Conservation (phyloP, 2,888 invertebrate genomes). For the Hedya salicella region DNA sequence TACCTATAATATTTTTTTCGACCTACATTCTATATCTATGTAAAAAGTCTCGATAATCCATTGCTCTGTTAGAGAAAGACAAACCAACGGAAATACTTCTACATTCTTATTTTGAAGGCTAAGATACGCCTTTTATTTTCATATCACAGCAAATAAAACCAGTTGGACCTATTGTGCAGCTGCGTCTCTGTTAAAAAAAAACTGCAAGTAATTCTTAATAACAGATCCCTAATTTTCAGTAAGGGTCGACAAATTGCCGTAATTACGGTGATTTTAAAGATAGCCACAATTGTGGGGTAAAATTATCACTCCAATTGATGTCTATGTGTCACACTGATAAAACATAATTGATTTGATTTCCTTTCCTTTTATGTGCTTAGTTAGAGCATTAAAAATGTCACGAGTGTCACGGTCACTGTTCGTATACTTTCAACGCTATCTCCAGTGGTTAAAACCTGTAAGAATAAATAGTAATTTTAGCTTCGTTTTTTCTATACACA, state of each 20-base stretch:
- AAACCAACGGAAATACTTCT: too few species aligned
- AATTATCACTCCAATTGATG: slow-evolving; percentile 65
- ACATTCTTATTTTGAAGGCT: too few species aligned
- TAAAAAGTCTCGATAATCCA: too few species aligned
- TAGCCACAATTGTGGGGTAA: slow-evolving; percentile 65
- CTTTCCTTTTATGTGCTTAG: slow-evolving; percentile 29
- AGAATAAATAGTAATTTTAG: too few species aligned
- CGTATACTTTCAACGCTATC: too few species aligned
- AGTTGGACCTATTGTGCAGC: not conserved
- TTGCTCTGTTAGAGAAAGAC: too few species aligned
- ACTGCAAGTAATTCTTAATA: slow-evolving; percentile 19
- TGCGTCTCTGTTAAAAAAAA: not conserved
- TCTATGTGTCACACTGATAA: slow-evolving; percentile 67
- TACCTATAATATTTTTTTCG: too few species aligned
- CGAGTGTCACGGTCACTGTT: too few species aligned
- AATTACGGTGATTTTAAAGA: slow-evolving; percentile 67
- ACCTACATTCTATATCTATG: too few species aligned
- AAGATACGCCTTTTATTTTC: not conserved
- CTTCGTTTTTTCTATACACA: too few species aligned
- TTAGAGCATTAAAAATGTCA: too few species aligned
- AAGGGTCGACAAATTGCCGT: slow-evolving; percentile 70
- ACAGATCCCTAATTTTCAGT: slow-evolving; percentile 14
- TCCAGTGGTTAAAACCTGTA: too few species aligned
- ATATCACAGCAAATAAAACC: not conserved
- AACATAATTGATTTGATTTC: slow-evolving; percentile 44